Base-by-base conservation (phyloP, 1,140 invertebrate species). In the Akabosia matsudoensis region DNA sequence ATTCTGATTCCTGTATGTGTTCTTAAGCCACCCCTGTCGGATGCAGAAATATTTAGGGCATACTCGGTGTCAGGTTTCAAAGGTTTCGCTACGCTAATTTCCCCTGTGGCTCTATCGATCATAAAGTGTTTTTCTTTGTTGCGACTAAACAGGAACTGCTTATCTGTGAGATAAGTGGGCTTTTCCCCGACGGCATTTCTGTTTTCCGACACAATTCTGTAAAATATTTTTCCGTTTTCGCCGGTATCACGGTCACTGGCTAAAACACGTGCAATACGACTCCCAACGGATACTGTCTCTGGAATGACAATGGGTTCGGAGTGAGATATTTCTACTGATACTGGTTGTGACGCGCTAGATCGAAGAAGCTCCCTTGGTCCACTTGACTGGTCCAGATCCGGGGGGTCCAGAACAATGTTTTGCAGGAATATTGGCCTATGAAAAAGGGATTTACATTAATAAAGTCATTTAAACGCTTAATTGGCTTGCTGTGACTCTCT, bases 11-110 rank as follows among this genome's bases (percentile, higher is more conserved):
- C 89, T 1, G 92, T 88, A 61, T 87, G 86, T 72, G 93, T 90
- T 70, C 87, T 88, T 0, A 95, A 84, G 0, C 89, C 90, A 7
- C 91, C 93, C 3, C 89, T 88, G 83, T 97, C 94, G 3, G 86
- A 87, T 0, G 92, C 93, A 0, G 90, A 88, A 0, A 96, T 86
- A 79, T 93, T 92, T 7, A 97, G 83, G 70, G 89, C 87, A 79
- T 95, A 92, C 82, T 93, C 90, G 0, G 88, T 89, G 82, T 94
- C 93, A 0, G 93, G 89, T 31, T 90, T 90, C 22, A 96, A 85
- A 0, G 87, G 85, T 83, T 91, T 89, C 22, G 92, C 91, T 0
- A 95, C 89, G 33, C 90, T 89, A 1, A 95, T 85, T 83, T 94
- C 92, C 0, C 92, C 92, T 45, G 87, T 88, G 75, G 87, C 85